Conservation (phyloP, 1,140 invertebrate genomes). For the Archegozetes longisetosus region DNA sequence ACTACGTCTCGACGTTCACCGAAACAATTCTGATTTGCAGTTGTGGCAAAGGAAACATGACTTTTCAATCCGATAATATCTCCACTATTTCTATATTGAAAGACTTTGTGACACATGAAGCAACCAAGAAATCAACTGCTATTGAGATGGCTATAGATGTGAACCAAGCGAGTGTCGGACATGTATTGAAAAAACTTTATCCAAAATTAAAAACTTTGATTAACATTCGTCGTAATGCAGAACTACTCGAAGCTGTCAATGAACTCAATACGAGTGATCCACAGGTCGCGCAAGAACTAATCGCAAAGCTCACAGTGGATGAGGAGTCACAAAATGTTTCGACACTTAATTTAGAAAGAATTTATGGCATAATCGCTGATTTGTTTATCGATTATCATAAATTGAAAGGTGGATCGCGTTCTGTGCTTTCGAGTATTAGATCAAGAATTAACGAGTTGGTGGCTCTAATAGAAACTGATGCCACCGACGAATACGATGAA, state of each 20-base stretch:
- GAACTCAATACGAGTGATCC: constrained; percentile 15
- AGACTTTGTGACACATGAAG: constrained; percentile 65
- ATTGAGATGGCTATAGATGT: constrained; percentile 44
- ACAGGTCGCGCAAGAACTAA: constrained; percentile 12
- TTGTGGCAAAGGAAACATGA: constrained; percentile 57
- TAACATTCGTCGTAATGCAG: neutral
- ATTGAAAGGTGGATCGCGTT: constrained; percentile 9
- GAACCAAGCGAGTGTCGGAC: constrained; percentile 46
- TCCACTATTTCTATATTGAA: constrained; percentile 69
- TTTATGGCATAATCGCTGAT: constrained; percentile 19
- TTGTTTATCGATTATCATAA: constrained; percentile 19
- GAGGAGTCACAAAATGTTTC: neutral
- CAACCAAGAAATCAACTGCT: constrained; percentile 63
- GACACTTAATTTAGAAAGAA: constrained; percentile 10
- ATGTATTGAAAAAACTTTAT: constrained; percentile 46
- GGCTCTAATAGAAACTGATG: constrained; percentile 9
- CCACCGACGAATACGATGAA: neutral
- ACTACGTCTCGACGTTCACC: constrained; percentile 50
- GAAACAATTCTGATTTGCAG: constrained; percentile 47
- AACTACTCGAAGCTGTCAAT: constrained; percentile 12
- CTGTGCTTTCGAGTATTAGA: constrained; percentile 1
- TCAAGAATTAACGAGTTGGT: constrained; percentile 10
- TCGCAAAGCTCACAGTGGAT: constrained; percentile 12
- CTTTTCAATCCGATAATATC: constrained; percentile 66
- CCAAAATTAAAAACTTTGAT: constrained; percentile 39